phyloP scores from a whole-genome alignment of 2,888 invertebrate species.

The Byasa hedistus region DNA sequence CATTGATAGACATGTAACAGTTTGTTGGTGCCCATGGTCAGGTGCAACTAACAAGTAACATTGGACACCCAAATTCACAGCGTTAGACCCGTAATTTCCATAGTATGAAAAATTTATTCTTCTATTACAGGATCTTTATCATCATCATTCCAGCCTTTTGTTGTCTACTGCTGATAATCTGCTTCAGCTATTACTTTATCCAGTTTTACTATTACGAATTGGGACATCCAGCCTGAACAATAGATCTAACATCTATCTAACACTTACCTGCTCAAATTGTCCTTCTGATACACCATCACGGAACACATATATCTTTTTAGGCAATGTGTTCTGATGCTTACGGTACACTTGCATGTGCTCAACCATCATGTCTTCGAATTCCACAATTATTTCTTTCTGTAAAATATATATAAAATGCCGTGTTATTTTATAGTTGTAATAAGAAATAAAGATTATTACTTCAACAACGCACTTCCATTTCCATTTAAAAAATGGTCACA shows the following conservation, averaged over 20 bases:
- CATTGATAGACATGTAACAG: no score
- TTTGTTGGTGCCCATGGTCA: no score
- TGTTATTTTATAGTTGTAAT: background rate
- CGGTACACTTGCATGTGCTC: constrained; percentile 83
- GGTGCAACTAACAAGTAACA: no score
- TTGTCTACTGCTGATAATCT: no score
- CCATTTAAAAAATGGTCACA: no score
- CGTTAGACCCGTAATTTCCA: no score
- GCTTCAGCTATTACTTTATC: no score
- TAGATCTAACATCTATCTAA: background rate
- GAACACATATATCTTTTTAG: constrained; percentile 85
- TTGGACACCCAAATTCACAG: no score
- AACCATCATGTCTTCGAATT: constrained; percentile 84
- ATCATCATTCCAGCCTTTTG: no score
- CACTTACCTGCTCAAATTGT: constrained; percentile 83
- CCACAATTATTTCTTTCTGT: constrained; percentile 86
- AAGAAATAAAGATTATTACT: background rate
- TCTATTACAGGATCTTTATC: no score
- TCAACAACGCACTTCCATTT: background rate
- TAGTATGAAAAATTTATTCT: no score
- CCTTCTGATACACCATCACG: constrained; percentile 95
- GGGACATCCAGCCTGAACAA: background rate
- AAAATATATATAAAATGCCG: constrained; percentile 21
- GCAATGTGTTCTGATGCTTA: constrained; percentile 66
- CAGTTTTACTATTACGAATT: no score